Percentiles rank a stretch among this genome's conserved stretches.
These are phyloP conservation scores for Aspidoscelis tigris DNA, from an alignment of 2,113 vertebrate genomes.

Conservation along the genomic window DNA sequence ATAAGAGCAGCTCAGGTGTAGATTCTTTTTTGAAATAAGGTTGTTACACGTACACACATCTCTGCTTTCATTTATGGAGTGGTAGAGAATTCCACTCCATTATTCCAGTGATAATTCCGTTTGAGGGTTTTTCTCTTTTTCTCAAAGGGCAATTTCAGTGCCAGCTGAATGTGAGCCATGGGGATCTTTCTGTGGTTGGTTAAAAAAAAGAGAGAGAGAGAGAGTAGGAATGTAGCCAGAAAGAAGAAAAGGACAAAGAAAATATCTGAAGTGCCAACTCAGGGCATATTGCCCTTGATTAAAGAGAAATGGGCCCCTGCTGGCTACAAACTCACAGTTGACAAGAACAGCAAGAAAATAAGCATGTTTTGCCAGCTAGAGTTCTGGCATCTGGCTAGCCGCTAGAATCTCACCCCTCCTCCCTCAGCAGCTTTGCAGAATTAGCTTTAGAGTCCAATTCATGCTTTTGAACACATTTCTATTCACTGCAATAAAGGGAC, in stretches of 20 bases:
- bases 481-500: slow-evolving; percentile 59
- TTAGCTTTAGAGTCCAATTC: slow-evolving; percentile 62
- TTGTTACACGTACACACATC: background rate
- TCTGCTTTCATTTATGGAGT: background rate
- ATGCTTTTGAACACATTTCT: slow-evolving; percentile 66
- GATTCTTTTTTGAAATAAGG: background rate
- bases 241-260: slow-evolving; percentile 43
- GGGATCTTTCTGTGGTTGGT: slow-evolving; percentile 49
- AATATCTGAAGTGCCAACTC: slow-evolving; percentile 63
- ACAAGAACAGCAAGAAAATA: slow-evolving; percentile 64
- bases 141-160: slow-evolving; percentile 39
- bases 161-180: slow-evolving; percentile 58
- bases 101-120: background rate
- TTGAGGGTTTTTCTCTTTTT: background rate
- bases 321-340: slow-evolving; percentile 71
- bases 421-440: slow-evolving; percentile 52
- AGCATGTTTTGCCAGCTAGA: slow-evolving; percentile 69
- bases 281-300: slow-evolving; percentile 68
- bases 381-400: slow-evolving; percentile 73
- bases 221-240: slow-evolving; percentile 54
- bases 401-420: slow-evolving; percentile 61
- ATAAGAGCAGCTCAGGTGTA: background rate
- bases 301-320: slow-evolving; percentile 56
- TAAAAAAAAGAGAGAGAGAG: background rate
- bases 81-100: too few relatives aligned